These are phyloP conservation scores for Enteromius fasciolatus DNA, from an alignment of 2,797 vertebrate genomes.

Conservation along the genomic window DNA sequence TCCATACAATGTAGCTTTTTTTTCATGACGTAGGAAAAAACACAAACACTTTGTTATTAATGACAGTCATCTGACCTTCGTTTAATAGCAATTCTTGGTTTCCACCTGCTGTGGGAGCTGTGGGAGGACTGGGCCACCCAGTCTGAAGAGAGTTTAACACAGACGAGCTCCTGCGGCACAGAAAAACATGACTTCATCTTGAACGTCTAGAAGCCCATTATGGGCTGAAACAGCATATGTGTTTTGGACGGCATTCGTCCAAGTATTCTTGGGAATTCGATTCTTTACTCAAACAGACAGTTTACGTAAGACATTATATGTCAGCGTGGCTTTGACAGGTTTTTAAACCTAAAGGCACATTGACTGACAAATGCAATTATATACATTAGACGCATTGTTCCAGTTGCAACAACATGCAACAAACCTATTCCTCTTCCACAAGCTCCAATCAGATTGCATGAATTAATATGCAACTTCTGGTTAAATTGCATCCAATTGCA, in stretches of 20 bases:
- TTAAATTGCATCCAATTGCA: conserved; percentile 15
- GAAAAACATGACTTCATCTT: conserved; percentile 60
- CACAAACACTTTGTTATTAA: conserved; percentile 55
- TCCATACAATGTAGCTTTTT: conserved; percentile 1
- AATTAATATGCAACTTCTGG: conserved; percentile 15
- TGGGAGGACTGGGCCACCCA: conserved; percentile 54
- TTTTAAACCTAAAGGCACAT: background rate
- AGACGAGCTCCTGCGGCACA: conserved; percentile 49
- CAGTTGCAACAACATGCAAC: background rate
- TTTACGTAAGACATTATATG: conserved; percentile 32
- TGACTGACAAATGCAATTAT: background rate
- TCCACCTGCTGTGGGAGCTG: conserved; percentile 58
- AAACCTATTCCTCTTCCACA: background rate
- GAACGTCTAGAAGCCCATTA: conserved; percentile 40
- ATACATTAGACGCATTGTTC: conserved; percentile 1
- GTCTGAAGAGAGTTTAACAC: conserved; percentile 50
- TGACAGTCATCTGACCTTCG: conserved; percentile 53
- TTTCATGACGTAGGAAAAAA: conserved; percentile 45
- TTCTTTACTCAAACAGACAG: conserved; percentile 48
- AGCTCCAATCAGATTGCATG: background rate
- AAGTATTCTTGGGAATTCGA: conserved; percentile 14
- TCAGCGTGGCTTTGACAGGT: conserved; percentile 1
- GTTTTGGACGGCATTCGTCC: conserved; percentile 33
- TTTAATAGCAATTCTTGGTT: conserved; percentile 43
- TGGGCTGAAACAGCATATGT: conserved; percentile 37